Evolutionary conservation across 2,888 invertebrate species (phyloP), one percentile per base, ranked within the genome.

Genomic region (Cyclophora punctaria): DNA sequence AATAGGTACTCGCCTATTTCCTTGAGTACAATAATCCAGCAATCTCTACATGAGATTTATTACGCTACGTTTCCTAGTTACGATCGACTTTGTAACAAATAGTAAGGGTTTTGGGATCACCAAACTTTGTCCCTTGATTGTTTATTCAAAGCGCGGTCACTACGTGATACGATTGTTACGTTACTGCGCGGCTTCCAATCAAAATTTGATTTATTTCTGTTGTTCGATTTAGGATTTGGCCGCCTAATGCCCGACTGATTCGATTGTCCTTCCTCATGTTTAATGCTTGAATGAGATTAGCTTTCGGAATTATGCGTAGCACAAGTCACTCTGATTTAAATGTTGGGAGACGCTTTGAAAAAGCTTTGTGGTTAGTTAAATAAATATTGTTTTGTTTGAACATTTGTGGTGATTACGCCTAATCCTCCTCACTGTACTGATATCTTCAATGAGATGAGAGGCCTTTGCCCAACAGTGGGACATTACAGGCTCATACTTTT

Each of bases 161-260:
- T 59, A 71, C 74, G 75, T 73, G 78, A 76, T 71, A 65, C 71
- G 70, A 78, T 78, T 79, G 78, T 78, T 76, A 78, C 75, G 71
- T 70, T 44, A 71, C 68, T 73, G 69, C 62, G 64, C 63, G 64
- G 66, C 69, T 65, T 68, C 71, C 74, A 78, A 80, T 78, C 77
- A 71, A 73, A 78, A 71, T 78, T 75, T 77, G 79, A 79, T 79
- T 78, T 78, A 76, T 76, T 69, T 71, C 66, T 64, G 64, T 70
- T 67, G 69, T 76, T 71, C 70, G 65, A 64, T 63, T 70, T 67
- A 63, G 62, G 61, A 63, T 67, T 69, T 61, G 58, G 49, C 53
- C 54, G 51, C 57, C 63, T 64, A 63, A 64, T 66, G 60, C 61
- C 62, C 58, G 58, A 56, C 62, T 67, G 65, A 70, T 65, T 67